Evolutionary conservation across 30 jellyfish, hydroid and myxozoan genomes (phyloP), one percentile per base, ranked within the genome.

Genomic region (Catostylus mosaicus): DNA sequence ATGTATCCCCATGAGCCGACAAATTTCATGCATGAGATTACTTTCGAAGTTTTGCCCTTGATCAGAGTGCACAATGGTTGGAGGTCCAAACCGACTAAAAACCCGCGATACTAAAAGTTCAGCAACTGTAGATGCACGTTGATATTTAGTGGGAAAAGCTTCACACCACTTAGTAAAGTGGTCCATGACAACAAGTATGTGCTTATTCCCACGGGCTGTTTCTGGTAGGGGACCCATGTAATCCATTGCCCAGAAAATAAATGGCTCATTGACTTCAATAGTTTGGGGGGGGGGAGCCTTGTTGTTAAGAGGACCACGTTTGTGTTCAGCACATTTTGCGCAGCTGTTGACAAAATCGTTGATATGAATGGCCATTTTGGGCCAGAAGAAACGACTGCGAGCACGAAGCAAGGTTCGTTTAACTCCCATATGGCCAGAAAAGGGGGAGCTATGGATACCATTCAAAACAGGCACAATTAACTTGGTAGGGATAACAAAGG

Each of bases 201-300:
- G 88, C 51, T 77, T 87, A 57, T 87, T 87, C 37, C 96, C 91
- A 74, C 27, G 30, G n/a, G 79, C 24, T 33, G 96, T 71, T 35
- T 47, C 77, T 3, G 91, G 96, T 37, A 88, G 68, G 72, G 97
- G 89, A 0, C 85, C 93, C 88, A 72, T 78, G 30, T 73, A 75
- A 38, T 70, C 92, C 78, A 78, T 52, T 0, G 89, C 86, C 77
- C 84, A 48, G 33, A 62, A 64, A 22, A 38, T 80, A 31, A 79
- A 59, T 20, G 97, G 97, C 30, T 50, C 93, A 27, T 60, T 70
- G 18, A 88, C 89, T 0, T 80, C 76, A 34, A 67, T 67, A 9
- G 68, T 31, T 19, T 77, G 88, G 75, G 80, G n/a, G n/a, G n/a
- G 11, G 0, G 97, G 75, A 1, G 93, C 93, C 68, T 60, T 79